phyloP scores from a whole-genome alignment of 2,888 invertebrate species.

The Philhelius pedissequus region DNA sequence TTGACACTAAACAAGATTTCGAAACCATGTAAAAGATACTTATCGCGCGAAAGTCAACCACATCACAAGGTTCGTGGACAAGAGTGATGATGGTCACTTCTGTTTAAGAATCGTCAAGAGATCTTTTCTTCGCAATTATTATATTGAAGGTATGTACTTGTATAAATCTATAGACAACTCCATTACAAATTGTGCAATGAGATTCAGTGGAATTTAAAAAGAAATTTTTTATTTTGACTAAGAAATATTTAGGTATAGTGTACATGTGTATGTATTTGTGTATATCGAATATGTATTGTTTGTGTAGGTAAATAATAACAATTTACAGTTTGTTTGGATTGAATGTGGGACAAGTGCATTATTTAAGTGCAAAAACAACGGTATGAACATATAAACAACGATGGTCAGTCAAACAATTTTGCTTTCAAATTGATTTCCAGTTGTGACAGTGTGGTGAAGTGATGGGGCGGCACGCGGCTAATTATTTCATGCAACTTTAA shows the following conservation, averaged over 20 bases:
- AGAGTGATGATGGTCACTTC: background rate
- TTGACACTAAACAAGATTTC: conserved; percentile 51
- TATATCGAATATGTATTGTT: too few relatives aligned
- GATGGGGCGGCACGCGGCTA: background rate
- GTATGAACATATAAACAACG: background rate
- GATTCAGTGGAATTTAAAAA: background rate
- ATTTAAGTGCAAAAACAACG: conserved; percentile 17
- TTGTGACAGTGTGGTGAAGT: background rate
- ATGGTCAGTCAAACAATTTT: conserved; percentile 19
- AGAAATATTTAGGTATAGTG: background rate
- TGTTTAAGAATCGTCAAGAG: conserved; percentile 9
- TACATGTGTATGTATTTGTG: background rate
- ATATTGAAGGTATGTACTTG: background rate
- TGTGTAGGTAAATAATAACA: too few relatives aligned
- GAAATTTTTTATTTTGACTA: background rate
- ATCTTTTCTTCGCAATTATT: background rate
- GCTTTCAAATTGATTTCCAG: conserved; percentile 55
- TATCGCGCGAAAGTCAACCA: conserved; percentile 43
- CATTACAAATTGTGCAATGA: conserved; percentile 40
- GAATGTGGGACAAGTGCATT: conserved; percentile 30
- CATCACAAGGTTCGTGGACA: conserved; percentile 3
- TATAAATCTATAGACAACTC: background rate
- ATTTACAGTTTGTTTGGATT: background rate
- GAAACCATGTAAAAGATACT: conserved; percentile 35
- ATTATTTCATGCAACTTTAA: conserved; percentile 37